Evolutionary conservation across 2,113 vertebrate species (phyloP).

Genomic region (Sapayoa aenigma): DNA sequence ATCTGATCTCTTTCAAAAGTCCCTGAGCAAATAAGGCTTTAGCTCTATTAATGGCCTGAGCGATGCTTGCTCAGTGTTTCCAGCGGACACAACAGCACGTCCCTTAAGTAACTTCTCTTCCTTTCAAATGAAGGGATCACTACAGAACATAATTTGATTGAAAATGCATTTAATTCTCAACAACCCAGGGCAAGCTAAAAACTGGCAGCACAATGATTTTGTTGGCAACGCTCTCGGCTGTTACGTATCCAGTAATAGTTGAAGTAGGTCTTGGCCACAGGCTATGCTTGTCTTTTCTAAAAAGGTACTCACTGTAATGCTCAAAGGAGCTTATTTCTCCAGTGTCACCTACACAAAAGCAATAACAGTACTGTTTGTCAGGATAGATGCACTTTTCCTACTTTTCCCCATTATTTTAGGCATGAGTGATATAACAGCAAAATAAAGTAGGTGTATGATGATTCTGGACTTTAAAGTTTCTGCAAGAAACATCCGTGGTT

Average conservation of each 20-base stretch:
- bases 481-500: neutral
- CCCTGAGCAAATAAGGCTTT: neutral
- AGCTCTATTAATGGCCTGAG: neutral
- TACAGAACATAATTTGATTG: neutral
- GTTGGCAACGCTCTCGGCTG: fast-evolving
- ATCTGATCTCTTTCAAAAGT: neutral
- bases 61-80: neutral
- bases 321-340: neutral
- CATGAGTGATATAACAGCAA: neutral
- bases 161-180: neutral
- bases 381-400: neutral
- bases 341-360: neutral
- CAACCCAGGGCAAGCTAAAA: neutral
- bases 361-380: neutral
- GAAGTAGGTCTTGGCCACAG: neutral
- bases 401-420: neutral
- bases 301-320: neutral
- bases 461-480: neutral
- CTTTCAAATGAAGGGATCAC: neutral
- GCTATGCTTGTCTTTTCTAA: neutral
- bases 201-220: neutral
- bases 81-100: neutral
- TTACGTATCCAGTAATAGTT: fast-evolving
- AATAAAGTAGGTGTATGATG: neutral
- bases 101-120: neutral